Conservation (phyloP, 1,140 invertebrate genomes). For the Hestina assimilis region DNA sequence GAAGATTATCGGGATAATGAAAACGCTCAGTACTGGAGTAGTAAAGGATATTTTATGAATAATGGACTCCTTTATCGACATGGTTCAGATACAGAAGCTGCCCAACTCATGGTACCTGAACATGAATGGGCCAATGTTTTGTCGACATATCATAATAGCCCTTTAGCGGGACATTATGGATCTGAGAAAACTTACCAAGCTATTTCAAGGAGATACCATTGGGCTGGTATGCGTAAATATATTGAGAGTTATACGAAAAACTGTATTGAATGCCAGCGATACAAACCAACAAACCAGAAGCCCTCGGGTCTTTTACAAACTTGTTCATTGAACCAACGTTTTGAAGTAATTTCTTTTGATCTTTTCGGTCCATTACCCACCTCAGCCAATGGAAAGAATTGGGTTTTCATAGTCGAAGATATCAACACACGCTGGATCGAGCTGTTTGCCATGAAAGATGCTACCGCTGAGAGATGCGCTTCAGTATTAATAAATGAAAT, state of each 20-base stretch:
- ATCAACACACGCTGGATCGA: not conserved
- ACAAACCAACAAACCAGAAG: constrained; percentile 1
- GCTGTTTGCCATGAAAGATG: not conserved
- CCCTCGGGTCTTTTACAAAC: not conserved
- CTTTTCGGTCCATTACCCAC: not conserved
- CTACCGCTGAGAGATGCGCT: constrained; percentile 34
- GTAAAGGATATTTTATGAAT: constrained; percentile 32
- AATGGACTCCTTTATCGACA: constrained; percentile 36
- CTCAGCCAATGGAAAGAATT: not conserved
- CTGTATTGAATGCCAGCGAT: not conserved
- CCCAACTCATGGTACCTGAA: constrained; percentile 35
- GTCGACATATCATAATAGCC: constrained; percentile 36
- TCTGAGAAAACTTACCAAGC: constrained; percentile 33
- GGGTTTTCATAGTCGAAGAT: constrained; percentile 1
- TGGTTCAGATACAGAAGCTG: constrained; percentile 20
- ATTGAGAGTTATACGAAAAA: not conserved
- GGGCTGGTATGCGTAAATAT: constrained; percentile 38
- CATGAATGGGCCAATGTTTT: constrained; percentile 22
- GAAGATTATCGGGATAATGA: constrained; percentile 10
- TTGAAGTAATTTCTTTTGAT: not conserved
- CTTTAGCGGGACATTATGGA: constrained; percentile 41
- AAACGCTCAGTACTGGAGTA: constrained; percentile 23
- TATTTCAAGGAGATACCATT: constrained; percentile 36
- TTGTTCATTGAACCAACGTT: not conserved
- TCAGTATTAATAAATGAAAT: constrained; percentile 27